Conservation (phyloP, 2,888 invertebrate genomes). For the Drosophila emarginata region DNA sequence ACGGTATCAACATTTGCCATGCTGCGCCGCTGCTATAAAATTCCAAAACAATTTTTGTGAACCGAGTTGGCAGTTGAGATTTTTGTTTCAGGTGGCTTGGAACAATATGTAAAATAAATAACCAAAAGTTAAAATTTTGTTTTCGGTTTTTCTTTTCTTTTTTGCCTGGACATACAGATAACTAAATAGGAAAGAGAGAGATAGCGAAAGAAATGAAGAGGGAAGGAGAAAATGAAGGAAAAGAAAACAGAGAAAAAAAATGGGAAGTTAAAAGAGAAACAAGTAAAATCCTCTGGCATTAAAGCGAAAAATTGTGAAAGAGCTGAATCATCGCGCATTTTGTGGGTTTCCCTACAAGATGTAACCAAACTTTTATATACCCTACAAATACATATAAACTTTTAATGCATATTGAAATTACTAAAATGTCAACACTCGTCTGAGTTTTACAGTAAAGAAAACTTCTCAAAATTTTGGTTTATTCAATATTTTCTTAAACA, state of each 20-base stretch:
- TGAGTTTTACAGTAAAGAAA: too few species aligned
- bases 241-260: neutral
- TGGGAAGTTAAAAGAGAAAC: neutral
- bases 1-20: conserved; percentile 1
- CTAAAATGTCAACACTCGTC: too few species aligned
- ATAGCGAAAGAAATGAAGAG: neutral
- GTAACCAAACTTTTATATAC: neutral
- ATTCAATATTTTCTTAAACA: too few species aligned
- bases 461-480: too few species aligned
- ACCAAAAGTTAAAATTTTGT: conserved; percentile 6
- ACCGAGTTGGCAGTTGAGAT: conserved; percentile 5
- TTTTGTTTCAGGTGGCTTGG: conserved; percentile 7
- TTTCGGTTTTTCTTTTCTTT: neutral
- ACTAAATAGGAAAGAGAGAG: neutral
- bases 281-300: conserved; percentile 26
- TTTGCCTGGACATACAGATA: conserved; percentile 13
- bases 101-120: conserved; percentile 18
- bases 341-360: neutral
- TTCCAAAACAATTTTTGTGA: conserved; percentile 33
- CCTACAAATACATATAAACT: neutral
- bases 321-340: conserved; percentile 6
- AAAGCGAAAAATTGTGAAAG: conserved; percentile 27
- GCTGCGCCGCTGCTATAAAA: conserved; percentile 25
- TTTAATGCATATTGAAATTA: neutral
- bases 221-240: neutral